A percentile compares a stretch with the other conserved stretches of the same genome.
phyloP scores from a whole-genome alignment of 2,113 vertebrate genomes.

The Tragelaphus imberbis region DNA sequence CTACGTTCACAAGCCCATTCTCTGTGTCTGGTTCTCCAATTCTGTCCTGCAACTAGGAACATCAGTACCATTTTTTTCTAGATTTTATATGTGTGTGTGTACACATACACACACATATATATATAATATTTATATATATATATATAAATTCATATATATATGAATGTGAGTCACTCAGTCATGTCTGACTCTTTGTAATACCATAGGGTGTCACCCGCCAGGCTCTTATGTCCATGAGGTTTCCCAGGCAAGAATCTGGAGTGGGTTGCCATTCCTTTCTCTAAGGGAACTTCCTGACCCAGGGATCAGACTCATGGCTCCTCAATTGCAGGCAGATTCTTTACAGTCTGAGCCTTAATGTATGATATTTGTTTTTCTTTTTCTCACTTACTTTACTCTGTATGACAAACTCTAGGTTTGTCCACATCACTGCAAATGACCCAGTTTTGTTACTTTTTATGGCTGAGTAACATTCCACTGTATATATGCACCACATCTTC shows the following conservation, averaged over 20 bases:
- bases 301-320: background rate
- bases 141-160: too few relatives aligned
- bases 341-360: background rate
- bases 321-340: background rate
- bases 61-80: background rate
- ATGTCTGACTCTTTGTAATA: background rate
- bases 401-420: background rate
- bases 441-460: background rate
- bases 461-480: background rate
- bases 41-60: background rate
- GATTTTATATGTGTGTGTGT: background rate
- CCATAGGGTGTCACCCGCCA: fast-evolving
- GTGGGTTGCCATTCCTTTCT: background rate
- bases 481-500: background rate
- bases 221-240: background rate
- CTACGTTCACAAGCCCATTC: background rate
- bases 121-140: background rate
- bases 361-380: background rate
- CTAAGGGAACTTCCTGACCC: background rate
- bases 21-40: background rate
- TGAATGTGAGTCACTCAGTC: background rate
- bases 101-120: background rate
- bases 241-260: background rate
- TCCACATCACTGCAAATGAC: background rate
- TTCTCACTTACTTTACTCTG: background rate